Conservation (phyloP, 1,140 invertebrate species). For the Tetramorium parvispinum region DNA sequence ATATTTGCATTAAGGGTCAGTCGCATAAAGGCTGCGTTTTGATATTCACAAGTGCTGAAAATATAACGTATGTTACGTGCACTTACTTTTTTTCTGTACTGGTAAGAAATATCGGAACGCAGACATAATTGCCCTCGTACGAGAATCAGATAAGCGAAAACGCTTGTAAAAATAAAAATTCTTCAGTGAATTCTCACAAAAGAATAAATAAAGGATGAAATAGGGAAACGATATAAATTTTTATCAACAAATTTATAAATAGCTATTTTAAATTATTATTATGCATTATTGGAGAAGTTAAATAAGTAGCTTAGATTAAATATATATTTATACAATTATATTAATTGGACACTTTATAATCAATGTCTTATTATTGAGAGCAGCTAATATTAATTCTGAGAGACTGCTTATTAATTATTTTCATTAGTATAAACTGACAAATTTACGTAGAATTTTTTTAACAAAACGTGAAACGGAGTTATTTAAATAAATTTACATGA, state of each 20-base stretch:
- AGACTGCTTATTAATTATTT: neutral
- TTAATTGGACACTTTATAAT: neutral
- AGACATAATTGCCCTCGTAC: neutral
- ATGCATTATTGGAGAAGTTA: neutral
- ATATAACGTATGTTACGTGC: neutral
- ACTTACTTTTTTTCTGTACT: neutral
- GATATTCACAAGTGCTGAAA: neutral
- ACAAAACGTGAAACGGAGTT: neutral
- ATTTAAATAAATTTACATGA: neutral
- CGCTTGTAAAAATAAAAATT: neutral
- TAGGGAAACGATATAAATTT: neutral
- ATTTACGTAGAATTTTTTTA: neutral
- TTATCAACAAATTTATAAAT: neutral
- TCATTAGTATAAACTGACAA: neutral
- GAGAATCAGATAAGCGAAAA: neutral
- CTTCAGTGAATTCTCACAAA: neutral
- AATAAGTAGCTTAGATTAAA: neutral
- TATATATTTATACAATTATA: neutral
- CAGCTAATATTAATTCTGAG: neutral
- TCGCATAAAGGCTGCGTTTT: neutral
- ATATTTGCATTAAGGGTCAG: neutral
- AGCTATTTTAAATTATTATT: conserved; percentile 16
- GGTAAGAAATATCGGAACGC: neutral
- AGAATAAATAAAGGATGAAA: neutral
- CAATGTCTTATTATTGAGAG: neutral